These are phyloP conservation scores for Ascidia mentula DNA, from an alignment of 23 tunicate species.

Conservation along the genomic window DNA sequence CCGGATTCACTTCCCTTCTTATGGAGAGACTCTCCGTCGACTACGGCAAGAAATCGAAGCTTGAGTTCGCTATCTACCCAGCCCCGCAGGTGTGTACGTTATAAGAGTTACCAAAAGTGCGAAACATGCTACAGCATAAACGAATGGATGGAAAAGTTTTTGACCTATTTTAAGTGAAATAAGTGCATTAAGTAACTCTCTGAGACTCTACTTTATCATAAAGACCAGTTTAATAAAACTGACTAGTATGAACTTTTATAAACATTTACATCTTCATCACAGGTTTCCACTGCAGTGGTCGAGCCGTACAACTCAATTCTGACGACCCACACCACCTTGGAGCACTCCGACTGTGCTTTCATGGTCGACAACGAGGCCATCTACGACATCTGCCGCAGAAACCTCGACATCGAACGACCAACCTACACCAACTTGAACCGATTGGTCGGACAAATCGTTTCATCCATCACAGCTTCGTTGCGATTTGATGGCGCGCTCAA, in stretches of 20 bases:
- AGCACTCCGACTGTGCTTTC: constrained; percentile 99
- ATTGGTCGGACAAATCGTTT: constrained; percentile 86
- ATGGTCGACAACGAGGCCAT: constrained; percentile 99
- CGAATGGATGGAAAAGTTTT: no score
- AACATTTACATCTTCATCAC: neutral
- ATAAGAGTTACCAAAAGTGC: no score
- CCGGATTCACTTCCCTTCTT: constrained; percentile 90
- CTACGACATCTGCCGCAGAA: constrained; percentile 99
- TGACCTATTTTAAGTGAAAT: no score
- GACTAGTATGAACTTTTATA: no score
- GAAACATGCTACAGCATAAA: no score
- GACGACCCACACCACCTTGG: constrained; percentile 98
- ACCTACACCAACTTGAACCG: constrained; percentile 98
- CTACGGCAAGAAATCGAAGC: constrained; percentile 97
- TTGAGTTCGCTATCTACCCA: constrained; percentile 96
- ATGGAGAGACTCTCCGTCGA: constrained; percentile 97
- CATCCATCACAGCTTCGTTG: constrained; percentile 95
- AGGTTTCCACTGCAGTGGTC: constrained; percentile 96
- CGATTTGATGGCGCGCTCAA: constrained; percentile 97
- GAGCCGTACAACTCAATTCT: constrained; percentile 99
- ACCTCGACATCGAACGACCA: constrained; percentile 98
- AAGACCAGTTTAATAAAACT: no score
- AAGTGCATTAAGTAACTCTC: no score
- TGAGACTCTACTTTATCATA: no score
- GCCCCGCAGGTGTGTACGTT: constrained; percentile 93